Evolutionary conservation across 1,140 invertebrate species (phyloP).

Genomic region (Myzus persicae): DNA sequence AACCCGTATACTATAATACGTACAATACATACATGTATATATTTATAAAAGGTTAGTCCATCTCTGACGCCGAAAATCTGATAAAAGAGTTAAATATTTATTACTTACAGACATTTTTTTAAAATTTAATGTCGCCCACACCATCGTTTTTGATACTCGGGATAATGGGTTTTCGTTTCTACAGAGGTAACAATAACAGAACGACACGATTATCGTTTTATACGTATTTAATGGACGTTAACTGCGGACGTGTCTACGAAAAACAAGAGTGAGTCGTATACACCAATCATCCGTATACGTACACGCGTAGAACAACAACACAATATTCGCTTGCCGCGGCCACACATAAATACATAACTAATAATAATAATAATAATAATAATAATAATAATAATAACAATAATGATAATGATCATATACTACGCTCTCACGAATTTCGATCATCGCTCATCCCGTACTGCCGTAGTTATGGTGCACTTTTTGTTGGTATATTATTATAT

Average conservation of each 20-base stretch:
- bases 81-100: neutral
- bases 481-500: neutral
- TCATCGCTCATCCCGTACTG: neutral
- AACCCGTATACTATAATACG: neutral
- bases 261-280: conserved; percentile 20
- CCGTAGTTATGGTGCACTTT: neutral
- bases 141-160: neutral
- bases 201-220: neutral
- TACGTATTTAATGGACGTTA: neutral
- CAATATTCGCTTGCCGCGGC: neutral
- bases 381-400: too few relatives aligned
- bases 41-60: neutral
- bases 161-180: neutral
- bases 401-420: neutral
- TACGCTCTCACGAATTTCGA: neutral
- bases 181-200: neutral
- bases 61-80: neutral
- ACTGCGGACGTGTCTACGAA: neutral
- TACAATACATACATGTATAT: neutral
- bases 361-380: too few relatives aligned
- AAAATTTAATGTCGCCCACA: neutral
- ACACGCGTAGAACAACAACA: neutral
- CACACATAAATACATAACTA: neutral
- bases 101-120: neutral
- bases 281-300: neutral